Conservation (phyloP, 2,113 vertebrate species). For the Gambusia affinis region DNA sequence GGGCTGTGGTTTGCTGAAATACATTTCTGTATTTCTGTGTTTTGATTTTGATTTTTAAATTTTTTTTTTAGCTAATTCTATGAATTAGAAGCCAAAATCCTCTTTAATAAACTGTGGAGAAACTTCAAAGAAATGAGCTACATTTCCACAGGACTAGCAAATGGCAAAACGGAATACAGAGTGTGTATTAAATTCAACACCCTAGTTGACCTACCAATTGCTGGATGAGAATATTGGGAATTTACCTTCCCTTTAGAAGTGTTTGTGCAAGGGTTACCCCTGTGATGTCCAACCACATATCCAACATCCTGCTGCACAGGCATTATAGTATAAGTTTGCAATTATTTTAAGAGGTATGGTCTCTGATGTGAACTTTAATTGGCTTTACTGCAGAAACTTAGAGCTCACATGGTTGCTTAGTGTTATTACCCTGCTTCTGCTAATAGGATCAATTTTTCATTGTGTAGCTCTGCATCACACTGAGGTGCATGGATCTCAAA, state of each 20-base stretch:
- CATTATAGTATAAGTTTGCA: background rate
- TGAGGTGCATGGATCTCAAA: background rate
- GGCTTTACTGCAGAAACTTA: background rate
- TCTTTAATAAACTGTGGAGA: background rate
- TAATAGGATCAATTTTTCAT: conserved; percentile 5
- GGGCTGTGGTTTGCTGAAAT: background rate
- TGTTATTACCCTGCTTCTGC: background rate
- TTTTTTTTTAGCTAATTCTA: background rate
- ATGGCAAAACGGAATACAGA: background rate
- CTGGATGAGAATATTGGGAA: background rate
- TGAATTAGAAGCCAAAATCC: background rate
- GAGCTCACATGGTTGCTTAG: background rate
- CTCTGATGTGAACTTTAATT: background rate
- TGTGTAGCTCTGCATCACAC: background rate
- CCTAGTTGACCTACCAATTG: background rate
- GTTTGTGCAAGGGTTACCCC: background rate
- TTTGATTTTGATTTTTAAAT: background rate
- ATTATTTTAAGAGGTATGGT: background rate
- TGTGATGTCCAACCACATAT: background rate
- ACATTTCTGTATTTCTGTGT: background rate
- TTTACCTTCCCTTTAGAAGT: background rate
- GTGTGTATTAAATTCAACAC: background rate
- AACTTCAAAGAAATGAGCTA: background rate
- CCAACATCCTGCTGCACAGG: background rate
- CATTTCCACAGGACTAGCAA: background rate